A percentile compares a stretch with the other conserved stretches of the same genome.
phyloP scores from a whole-genome alignment of 2,113 vertebrate genomes.

The Formicarius rufipectus region DNA sequence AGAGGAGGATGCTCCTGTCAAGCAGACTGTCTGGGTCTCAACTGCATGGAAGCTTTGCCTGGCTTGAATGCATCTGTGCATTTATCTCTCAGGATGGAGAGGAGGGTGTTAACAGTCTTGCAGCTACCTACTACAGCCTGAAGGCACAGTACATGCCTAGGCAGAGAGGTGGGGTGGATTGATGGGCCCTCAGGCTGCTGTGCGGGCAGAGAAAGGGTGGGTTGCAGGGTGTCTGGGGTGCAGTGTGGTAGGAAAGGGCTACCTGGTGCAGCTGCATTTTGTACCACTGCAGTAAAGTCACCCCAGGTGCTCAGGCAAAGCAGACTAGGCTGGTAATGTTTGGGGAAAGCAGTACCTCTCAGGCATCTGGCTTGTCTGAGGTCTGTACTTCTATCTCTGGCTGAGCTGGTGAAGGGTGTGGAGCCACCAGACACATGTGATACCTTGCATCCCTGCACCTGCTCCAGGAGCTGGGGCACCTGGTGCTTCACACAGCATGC shows the following conservation, averaged over 20 bases:
- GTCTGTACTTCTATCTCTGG: background rate
- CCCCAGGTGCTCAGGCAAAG: background rate
- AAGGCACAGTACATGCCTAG: background rate
- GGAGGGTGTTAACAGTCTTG: background rate
- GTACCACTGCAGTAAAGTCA: background rate
- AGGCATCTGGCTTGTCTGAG: background rate
- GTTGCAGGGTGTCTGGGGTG: background rate
- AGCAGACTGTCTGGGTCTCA: background rate
- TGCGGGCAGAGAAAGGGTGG: background rate
- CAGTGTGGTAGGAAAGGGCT: background rate
- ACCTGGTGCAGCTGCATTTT: background rate
- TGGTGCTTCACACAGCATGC: background rate
- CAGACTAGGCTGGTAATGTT: background rate
- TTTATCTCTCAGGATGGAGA: background rate
- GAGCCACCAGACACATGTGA: background rate
- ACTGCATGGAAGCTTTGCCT: background rate
- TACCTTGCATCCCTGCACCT: background rate
- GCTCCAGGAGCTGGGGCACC: background rate
- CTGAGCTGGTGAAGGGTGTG: background rate
- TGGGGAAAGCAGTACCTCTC: background rate
- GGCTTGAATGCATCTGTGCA: fast-evolving
- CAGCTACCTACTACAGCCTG: background rate
- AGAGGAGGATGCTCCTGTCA: background rate
- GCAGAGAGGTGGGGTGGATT: background rate
- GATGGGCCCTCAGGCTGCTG: background rate